Evolutionary conservation across 2,113 vertebrate species (phyloP).

Genomic region (Patagioenas fasciata): DNA sequence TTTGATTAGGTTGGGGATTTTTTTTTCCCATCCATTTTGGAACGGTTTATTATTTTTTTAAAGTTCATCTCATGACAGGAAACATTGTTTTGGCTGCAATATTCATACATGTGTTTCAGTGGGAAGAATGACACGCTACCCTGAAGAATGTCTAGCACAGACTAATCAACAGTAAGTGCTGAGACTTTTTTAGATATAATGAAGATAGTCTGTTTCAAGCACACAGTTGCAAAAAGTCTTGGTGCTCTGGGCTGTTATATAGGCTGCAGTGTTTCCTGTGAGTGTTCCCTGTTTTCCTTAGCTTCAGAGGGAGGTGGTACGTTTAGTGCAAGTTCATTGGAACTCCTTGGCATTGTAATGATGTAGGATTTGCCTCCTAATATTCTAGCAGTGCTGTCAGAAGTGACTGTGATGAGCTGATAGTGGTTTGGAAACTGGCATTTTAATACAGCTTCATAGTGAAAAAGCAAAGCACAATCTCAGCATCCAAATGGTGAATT

Average conservation of each 20-base stretch:
- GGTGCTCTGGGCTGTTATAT: not conserved
- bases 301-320: not conserved
- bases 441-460: not conserved
- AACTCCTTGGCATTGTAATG: not conserved
- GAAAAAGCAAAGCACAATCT: not conserved
- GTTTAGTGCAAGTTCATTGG: not conserved
- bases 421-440: not conserved
- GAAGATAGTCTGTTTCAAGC: slow-evolving; percentile 17
- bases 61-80: not conserved
- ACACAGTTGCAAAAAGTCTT: not conserved
- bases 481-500: not conserved
- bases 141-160: slow-evolving; percentile 50
- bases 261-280: not conserved
- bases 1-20: not conserved
- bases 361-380: slow-evolving; percentile 2
- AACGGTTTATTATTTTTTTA: not conserved
- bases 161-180: slow-evolving; percentile 1
- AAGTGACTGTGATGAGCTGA: not conserved
- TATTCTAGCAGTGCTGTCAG: slow-evolving; percentile 21
- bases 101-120: not conserved
- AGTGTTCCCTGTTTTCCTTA: not conserved
- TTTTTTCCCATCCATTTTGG: not conserved
- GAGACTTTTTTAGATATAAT: not conserved
- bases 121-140: not conserved
- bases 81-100: slow-evolving; percentile 4